Evolutionary conservation across 2,797 vertebrate species (phyloP), one percentile per base, ranked within the genome.

Genomic region (Amblyopsis hoosieri): DNA sequence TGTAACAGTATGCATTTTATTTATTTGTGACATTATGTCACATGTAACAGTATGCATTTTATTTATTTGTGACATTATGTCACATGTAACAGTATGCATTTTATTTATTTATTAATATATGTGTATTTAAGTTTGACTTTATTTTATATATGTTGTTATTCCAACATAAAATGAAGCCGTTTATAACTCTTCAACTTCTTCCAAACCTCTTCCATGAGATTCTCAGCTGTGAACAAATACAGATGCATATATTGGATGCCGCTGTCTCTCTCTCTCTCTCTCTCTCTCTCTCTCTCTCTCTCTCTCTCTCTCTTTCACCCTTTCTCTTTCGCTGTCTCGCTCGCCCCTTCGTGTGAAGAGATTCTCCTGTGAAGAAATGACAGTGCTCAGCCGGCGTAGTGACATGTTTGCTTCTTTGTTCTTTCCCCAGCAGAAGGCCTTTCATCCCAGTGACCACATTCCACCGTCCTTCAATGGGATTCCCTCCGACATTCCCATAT

Each of bases 341-440:
- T 37, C 13, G 15, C 79, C 54, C 72, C 74, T 76, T 80, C 79
- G 73, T 84, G 76, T 85, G 13, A 50, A 70, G 72, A 86, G 80
- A 80, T 79, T 76, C 78, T 82, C 82, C 79, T 76, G 78, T 75
- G 66, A 53, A 8, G 74, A 81, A 70, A 47, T 83, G 87, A 87
- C 84, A 86, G 85, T 74, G 80, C 64, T 86, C 85, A 80, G 66
- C 73, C 74, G 58, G 75, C 37, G 50, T 66, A 79, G 57, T 89
- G 88, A 89, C 85, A 89, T 67, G 52, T 85, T 79, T 70, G 60
- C 74, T 74, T 78, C 88, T 91, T 89, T 91, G 86, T 90, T 90
- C 85, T 89, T 74, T 48, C 66, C 57, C 70, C 49, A 75, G 65
- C 31, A 49, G 66, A 85, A 77, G 67, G 62, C 68, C 77, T 83